Conservation (phyloP, 2,113 vertebrate genomes). For the Callithrix jacchus region DNA sequence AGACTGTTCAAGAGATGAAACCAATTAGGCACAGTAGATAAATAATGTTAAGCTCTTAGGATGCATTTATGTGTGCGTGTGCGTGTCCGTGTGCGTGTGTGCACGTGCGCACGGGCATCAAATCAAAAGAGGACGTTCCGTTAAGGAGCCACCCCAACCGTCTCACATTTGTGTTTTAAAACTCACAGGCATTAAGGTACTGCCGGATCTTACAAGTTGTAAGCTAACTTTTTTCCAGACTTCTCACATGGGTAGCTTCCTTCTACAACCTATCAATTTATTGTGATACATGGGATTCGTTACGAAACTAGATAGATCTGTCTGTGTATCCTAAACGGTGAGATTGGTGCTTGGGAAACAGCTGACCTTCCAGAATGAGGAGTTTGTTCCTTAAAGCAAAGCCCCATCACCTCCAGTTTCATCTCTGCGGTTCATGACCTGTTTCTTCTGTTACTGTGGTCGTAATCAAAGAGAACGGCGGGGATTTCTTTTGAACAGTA, state of each 20-base stretch:
- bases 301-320: not conserved
- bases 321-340: fast-evolving
- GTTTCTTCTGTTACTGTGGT: not conserved
- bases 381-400: not conserved
- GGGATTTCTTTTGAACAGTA: conserved; percentile 11
- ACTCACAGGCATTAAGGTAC: not conserved
- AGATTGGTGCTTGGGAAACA: not conserved
- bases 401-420: not conserved
- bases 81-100: not conserved
- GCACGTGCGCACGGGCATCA: fast-evolving
- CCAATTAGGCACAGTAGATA: not conserved
- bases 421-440: not conserved
- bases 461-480: not conserved
- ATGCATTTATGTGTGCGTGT: not conserved
- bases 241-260: not conserved
- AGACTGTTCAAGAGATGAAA: not conserved
- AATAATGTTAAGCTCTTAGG: not conserved
- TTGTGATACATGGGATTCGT: not conserved
- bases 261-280: not conserved
- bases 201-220: not conserved
- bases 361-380: not conserved
- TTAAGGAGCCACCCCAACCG: not conserved
- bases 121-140: not conserved
- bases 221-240: not conserved
- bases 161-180: not conserved